Evolutionary conservation across 2,113 vertebrate genomes (phyloP).

Genomic region (Planiliza haematocheilus): DNA sequence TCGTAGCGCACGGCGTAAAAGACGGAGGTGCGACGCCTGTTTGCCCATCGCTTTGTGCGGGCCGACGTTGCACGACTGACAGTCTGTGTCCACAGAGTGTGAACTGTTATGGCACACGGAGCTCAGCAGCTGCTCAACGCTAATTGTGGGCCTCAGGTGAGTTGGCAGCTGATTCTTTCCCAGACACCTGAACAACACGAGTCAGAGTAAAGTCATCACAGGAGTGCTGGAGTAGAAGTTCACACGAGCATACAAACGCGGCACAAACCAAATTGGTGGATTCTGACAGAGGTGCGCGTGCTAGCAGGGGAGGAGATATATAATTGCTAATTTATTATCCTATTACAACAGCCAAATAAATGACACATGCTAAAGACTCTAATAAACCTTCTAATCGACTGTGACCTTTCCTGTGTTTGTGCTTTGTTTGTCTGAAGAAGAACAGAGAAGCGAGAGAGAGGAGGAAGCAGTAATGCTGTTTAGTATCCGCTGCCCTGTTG

Average conservation of each 20-base stretch:
- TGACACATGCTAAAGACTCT: conserved; percentile 29
- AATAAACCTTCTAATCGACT: conserved; percentile 63
- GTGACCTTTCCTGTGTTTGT: conserved; percentile 43
- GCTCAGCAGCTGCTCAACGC: conserved; percentile 73
- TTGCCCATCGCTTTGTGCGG: conserved; percentile 40
- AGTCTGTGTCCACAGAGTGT: conserved; percentile 69
- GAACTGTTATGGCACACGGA: conserved; percentile 69
- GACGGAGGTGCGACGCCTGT: conserved; percentile 7
- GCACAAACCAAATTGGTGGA: conserved; percentile 27
- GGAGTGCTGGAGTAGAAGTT: conserved; percentile 19
- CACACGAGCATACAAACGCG: neutral
- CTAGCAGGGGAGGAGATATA: conserved; percentile 34
- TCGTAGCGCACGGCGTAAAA: conserved; percentile 28
- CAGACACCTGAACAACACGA: conserved; percentile 70
- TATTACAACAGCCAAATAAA: conserved; percentile 61
- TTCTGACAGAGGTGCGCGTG: conserved; percentile 6
- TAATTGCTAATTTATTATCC: conserved; percentile 60
- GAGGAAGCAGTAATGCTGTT: conserved; percentile 53
- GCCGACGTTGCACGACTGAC: conserved; percentile 64
- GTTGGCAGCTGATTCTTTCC: conserved; percentile 67
- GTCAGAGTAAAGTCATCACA: conserved; percentile 59
- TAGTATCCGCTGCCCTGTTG: conserved; percentile 61
- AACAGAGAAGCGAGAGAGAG: conserved; percentile 3
- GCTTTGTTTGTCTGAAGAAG: conserved; percentile 24
- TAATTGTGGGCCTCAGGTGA: conserved; percentile 81